phyloP scores from a whole-genome alignment of 2,113 vertebrate species.

The Myotis yumanensis region DNA sequence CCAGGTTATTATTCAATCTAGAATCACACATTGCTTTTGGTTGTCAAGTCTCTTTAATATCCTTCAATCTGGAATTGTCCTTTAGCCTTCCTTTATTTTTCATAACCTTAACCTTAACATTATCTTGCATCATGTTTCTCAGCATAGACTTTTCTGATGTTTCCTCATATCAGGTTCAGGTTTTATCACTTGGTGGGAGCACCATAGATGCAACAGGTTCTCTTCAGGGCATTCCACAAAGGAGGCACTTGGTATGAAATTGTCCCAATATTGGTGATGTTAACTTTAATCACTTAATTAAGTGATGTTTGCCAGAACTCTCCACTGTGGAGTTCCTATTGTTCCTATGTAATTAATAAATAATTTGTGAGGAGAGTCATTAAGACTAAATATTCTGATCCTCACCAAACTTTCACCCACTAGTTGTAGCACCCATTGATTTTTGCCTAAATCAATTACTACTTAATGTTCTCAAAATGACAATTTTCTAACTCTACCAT shows the following conservation, averaged over 20 bases:
- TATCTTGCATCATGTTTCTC: not conserved
- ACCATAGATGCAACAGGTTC: not conserved
- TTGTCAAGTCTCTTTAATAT: not conserved
- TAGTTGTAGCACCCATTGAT: not conserved
- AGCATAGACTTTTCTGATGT: not conserved
- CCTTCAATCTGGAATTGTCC: not conserved
- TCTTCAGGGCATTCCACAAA: not conserved
- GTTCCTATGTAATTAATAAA: not conserved
- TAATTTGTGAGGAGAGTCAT: not conserved
- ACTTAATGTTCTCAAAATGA: not conserved
- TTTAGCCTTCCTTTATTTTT: not conserved
- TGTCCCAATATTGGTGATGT: not conserved
- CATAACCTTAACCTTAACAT: not conserved
- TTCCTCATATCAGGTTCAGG: not conserved
- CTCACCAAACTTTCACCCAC: not conserved
- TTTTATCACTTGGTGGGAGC: not conserved
- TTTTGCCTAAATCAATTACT: slow-evolving; percentile 1
- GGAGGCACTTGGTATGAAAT: not conserved
- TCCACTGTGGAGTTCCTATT: not conserved
- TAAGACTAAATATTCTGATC: not conserved
- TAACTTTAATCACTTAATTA: not conserved
- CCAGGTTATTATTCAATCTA: not conserved
- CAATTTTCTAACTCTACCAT: not conserved
- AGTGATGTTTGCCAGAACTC: not conserved
- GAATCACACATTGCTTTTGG: not conserved